These are phyloP conservation scores for Chrysolina americana DNA, from an alignment of 2,888 invertebrate species.

Conservation along the genomic window DNA sequence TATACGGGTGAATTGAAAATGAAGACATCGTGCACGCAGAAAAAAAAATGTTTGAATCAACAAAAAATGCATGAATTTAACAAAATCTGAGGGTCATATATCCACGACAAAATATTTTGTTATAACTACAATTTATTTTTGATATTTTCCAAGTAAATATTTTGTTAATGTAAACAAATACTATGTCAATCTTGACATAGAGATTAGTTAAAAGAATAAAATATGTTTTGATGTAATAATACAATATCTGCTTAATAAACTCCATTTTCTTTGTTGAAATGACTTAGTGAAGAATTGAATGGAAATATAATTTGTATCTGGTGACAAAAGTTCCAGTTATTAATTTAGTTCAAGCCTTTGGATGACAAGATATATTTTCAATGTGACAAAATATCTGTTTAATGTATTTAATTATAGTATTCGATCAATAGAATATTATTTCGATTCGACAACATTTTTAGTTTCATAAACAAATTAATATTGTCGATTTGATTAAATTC, in stretches of 20 bases:
- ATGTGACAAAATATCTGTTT: no score
- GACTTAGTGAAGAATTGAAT: not conserved
- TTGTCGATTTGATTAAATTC: no score
- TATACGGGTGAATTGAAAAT: no score
- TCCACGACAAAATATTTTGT: constrained; percentile 26
- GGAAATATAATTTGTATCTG: not conserved
- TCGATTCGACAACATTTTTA: no score
- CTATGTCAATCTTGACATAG: not conserved
- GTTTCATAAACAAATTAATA: no score
- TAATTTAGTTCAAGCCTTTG: no score
- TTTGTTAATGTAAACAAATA: not conserved
- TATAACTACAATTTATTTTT: not conserved
- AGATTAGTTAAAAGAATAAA: not conserved
- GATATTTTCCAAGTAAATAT: not conserved
- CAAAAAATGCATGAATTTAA: constrained; percentile 7
- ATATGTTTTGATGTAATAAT: constrained; percentile 5
- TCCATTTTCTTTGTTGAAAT: constrained; percentile 1
- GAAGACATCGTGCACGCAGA: no score
- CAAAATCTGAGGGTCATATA: constrained; percentile 7
- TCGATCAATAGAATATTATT: no score
- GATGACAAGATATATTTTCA: no score
- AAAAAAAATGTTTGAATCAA: no score
- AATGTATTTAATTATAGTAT: no score
- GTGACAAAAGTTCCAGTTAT: no score
- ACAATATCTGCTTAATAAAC: not conserved